A percentile compares a stretch with the other conserved stretches of the same genome.
Conservation (phyloP, 2,797 vertebrate genomes). For the Tokudaia muenninki region DNA sequence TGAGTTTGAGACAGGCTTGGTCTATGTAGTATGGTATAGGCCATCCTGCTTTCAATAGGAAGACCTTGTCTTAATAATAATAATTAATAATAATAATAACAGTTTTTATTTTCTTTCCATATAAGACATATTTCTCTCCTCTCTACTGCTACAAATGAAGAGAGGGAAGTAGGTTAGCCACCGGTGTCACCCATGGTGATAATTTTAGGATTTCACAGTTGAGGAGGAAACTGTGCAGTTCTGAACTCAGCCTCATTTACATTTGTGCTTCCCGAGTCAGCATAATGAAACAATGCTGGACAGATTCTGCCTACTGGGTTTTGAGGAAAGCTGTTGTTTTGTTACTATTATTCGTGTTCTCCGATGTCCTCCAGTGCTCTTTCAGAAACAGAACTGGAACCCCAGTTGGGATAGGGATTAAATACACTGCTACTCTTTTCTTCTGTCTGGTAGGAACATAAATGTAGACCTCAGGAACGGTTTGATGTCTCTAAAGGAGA, state of each 20-base stretch:
- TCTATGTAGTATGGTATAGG: background rate
- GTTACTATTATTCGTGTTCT: background rate
- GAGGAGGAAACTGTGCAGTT: background rate
- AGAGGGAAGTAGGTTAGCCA: background rate
- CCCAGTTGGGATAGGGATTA: background rate
- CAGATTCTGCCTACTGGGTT: background rate
- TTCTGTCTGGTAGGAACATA: background rate
- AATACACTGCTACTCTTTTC: background rate
- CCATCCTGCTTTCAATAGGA: background rate
- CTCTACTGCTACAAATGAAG: background rate
- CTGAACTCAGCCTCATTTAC: background rate
- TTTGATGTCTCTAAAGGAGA: constrained; percentile 1
- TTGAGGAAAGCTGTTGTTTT: background rate
- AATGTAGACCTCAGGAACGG: background rate
- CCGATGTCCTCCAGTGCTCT: background rate
- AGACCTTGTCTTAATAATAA: background rate
- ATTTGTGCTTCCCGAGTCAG: background rate
- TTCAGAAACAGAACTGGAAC: background rate
- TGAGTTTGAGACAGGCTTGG: background rate
- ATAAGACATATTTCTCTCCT: background rate
- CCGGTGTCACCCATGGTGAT: background rate
- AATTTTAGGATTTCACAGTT: background rate
- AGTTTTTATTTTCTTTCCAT: background rate
- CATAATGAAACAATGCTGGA: background rate
- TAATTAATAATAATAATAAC: no score